A percentile compares a stretch with the other conserved stretches of the same genome.
Conservation (phyloP, 1,140 invertebrate genomes). For the Rhagoletis pomonella region DNA sequence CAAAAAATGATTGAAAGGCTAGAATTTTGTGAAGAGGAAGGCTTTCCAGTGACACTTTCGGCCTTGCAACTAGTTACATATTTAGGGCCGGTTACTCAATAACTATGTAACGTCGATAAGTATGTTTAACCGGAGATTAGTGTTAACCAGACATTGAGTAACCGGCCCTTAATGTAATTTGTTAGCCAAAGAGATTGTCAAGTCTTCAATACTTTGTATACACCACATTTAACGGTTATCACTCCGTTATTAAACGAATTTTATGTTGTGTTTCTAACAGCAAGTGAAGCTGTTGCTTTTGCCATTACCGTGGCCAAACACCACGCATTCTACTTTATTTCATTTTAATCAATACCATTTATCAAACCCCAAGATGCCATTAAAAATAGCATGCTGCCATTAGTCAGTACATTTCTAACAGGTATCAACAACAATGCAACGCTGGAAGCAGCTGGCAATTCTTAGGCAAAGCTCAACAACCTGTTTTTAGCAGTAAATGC, state of each 20-base stretch:
- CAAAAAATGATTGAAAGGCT: no score
- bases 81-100: no score
- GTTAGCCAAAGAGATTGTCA: no score
- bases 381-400: slow-evolving; percentile 28
- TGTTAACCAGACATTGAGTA: no score
- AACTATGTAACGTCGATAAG: no score
- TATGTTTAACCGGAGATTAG: no score
- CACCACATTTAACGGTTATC: neutral
- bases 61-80: no score
- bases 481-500: slow-evolving; percentile 6
- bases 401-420: slow-evolving; percentile 30
- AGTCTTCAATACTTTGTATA: neutral
- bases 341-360: neutral
- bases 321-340: neutral
- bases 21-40: no score
- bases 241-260: neutral
- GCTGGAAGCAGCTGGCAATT: neutral
- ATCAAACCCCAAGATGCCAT: slow-evolving; percentile 1
- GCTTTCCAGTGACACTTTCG: no score
- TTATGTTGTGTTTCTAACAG: neutral
- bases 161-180: no score
- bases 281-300: neutral
- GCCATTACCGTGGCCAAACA: neutral
- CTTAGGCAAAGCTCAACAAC: neutral
- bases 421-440: neutral